Conservation (phyloP, 2,797 vertebrate genomes). For the Jordanella pulchra region DNA sequence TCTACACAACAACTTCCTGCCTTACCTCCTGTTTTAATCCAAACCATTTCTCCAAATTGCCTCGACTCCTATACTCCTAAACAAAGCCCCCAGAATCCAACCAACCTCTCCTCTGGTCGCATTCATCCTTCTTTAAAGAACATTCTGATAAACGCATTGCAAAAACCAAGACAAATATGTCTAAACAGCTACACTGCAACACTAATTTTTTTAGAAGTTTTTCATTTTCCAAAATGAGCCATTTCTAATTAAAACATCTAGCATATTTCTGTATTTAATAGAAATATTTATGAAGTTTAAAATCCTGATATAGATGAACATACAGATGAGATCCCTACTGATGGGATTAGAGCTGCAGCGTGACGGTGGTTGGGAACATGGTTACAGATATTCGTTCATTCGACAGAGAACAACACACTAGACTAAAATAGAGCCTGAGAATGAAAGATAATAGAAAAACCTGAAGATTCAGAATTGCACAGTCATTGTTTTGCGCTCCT, state of each 20-base stretch:
- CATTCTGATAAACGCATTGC: not conserved
- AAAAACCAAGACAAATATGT: constrained; percentile 14
- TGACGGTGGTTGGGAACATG: constrained; percentile 42
- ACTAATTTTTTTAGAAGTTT: constrained; percentile 61
- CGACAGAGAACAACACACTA: constrained; percentile 4
- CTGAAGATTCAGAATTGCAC: constrained; percentile 67
- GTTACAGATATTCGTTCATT: constrained; percentile 13
- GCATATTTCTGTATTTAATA: not conserved
- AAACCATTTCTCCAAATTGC: not conserved
- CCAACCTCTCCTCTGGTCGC: not conserved
- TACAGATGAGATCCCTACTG: constrained; percentile 2
- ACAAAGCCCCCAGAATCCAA: not conserved
- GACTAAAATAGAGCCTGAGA: constrained; percentile 53
- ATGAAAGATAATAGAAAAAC: constrained; percentile 56
- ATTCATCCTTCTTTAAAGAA: not conserved
- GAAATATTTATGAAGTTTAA: not conserved
- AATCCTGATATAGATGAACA: constrained; percentile 18
- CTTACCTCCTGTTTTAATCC: constrained; percentile 11
- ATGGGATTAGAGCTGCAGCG: constrained; percentile 46
- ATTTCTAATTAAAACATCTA: constrained; percentile 9
- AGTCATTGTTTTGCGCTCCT: constrained; percentile 35
- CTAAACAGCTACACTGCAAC: constrained; percentile 38
- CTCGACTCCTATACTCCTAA: constrained; percentile 5
- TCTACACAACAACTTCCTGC: constrained; percentile 33
- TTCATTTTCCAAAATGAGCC: constrained; percentile 34